Evolutionary conservation across 2,113 vertebrate genomes (phyloP), one percentile per base, ranked within the genome.

Genomic region (Origma solitaria): DNA sequence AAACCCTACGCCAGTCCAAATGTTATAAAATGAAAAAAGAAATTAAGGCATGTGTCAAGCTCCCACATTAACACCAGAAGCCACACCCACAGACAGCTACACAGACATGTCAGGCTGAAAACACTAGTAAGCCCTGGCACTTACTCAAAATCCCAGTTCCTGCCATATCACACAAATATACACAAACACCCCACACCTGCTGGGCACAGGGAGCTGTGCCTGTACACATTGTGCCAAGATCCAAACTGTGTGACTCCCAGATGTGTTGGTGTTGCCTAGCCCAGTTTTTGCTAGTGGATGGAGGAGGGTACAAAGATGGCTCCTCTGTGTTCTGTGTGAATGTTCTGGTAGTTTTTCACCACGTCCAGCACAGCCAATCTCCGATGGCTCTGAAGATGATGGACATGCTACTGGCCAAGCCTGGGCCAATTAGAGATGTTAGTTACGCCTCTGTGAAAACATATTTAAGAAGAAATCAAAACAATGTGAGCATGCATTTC

Each of bases 201-300:
- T 64, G 30, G 13, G 16, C 22, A 80, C 22, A 60, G 33, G 27
- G 24, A 45, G 44, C 12, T 64, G 38, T 73, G 45, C 49, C 51
- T 10, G 1, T 10, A 49, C 0, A 0, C 15, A 33, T 40, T 5
- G 6, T 35, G 25, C 30, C 30, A 75, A 47, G 13, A 45, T 31
- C 20, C n/a, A 27, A 66, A 40, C 23, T 3, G 3, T 40, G 28
- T 17, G 33, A 62, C 9, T 27, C 31, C 31, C 53, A 38, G 38
- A 9, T 40, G 38, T 40, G 38, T 40, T 40, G 38, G n/a, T n/a
- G n/a, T n/a, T n/a, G n/a, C n/a, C n/a, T n/a, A n/a, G n/a, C n/a
- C n/a, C n/a, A n/a, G n/a, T n/a, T n/a, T n/a, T n/a, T n/a, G n/a
- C n/a, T n/a, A n/a, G n/a, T n/a, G n/a, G n/a, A n/a, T n/a, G n/a